Percentiles rank a stretch among this genome's conserved stretches.
phyloP scores from a whole-genome alignment of 2,797 vertebrate genomes.

The Halcyon smyrnensis region DNA sequence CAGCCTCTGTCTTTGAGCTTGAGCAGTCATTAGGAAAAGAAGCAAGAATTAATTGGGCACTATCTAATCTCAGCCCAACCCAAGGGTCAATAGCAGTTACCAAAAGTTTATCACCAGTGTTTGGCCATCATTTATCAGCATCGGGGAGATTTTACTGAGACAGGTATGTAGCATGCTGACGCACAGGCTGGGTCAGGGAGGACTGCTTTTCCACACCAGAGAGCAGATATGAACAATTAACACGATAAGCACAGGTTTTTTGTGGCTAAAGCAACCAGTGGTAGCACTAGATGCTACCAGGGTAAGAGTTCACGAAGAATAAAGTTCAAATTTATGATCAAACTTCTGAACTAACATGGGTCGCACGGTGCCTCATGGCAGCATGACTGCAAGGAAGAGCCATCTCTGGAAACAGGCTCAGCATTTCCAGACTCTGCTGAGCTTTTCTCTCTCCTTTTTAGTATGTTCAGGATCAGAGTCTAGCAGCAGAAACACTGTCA shows the following conservation, averaged over 20 bases:
- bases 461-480: not conserved
- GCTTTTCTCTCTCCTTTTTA: not conserved
- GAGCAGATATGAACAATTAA: not conserved
- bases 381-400: not conserved
- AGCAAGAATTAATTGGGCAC: not conserved
- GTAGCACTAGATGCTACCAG: not conserved
- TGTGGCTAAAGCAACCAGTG: not conserved
- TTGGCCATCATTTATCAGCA: conserved; percentile 7
- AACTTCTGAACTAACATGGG: not conserved
- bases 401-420: not conserved
- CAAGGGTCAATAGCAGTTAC: not conserved
- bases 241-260: not conserved
- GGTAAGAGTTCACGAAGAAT: not conserved
- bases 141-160: not conserved
- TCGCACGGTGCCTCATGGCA: not conserved
- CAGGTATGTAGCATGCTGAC: not conserved
- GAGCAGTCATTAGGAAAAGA: not conserved
- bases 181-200: not conserved
- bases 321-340: not conserved
- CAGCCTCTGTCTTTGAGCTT: not conserved
- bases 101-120: conserved; percentile 15
- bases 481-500: not conserved
- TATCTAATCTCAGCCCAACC: conserved; percentile 40
- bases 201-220: not conserved
- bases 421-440: not conserved